Conservation (phyloP, 1,140 invertebrate species). For the Platorchestia sp. region DNA sequence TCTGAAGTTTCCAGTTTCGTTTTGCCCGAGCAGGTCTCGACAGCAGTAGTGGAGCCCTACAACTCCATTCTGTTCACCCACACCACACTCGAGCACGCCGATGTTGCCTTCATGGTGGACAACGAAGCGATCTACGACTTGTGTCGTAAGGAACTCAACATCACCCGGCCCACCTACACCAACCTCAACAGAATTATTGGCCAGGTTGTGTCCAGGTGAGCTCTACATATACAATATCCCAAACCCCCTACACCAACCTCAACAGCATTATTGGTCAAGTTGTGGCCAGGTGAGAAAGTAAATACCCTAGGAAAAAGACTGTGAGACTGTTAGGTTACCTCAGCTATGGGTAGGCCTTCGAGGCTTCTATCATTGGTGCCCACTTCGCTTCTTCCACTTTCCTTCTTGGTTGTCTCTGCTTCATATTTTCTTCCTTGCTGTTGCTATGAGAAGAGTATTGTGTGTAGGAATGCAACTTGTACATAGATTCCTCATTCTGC, state of each 20-base stretch:
- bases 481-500: no score
- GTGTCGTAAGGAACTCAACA: constrained; percentile 77
- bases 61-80: constrained; percentile 80
- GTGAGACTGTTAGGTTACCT: no score
- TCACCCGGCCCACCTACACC: constrained; percentile 76
- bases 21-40: constrained; percentile 72
- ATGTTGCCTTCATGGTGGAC: constrained; percentile 81
- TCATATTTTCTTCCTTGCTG: no score
- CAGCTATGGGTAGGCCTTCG: no score
- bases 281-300: constrained; percentile 78
- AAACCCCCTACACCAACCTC: constrained; percentile 72
- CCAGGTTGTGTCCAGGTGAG: constrained; percentile 79
- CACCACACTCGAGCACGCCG: constrained; percentile 79
- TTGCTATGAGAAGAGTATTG: no score
- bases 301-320: no score
- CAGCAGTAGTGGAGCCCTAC: constrained; percentile 81
- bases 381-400: no score
- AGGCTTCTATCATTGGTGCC: no score
- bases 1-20: not conserved
- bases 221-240: constrained; percentile 66
- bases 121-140: constrained; percentile 83
- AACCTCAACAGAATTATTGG: constrained; percentile 75
- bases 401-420: no score
- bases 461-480: no score
- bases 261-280: constrained; percentile 77